A percentile compares a stretch with the other conserved stretches of the same genome.
Evolutionary conservation across 2,888 invertebrate genomes (phyloP).

Genomic region (Ophion slaviceki): DNA sequence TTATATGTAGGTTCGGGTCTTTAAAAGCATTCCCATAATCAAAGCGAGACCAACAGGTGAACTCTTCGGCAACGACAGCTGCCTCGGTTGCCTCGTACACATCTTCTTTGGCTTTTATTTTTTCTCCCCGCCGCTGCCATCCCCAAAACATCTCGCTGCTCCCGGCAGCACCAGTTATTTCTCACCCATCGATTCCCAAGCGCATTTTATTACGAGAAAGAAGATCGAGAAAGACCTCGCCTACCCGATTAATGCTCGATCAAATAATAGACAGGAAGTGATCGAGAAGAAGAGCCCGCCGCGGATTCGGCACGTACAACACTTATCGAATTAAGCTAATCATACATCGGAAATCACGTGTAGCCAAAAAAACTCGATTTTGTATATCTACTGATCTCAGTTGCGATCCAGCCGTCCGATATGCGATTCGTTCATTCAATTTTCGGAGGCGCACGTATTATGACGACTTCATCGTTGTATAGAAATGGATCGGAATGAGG

Average conservation of each 20-base stretch:
- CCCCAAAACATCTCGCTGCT: slow-evolving; percentile 26
- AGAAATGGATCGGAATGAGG: no score
- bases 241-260: slow-evolving; percentile 57
- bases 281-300: neutral
- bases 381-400: neutral
- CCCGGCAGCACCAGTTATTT: slow-evolving; percentile 45
- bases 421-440: no score
- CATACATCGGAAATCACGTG: slow-evolving; percentile 1
- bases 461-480: no score
- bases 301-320: neutral
- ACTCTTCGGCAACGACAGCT: slow-evolving; percentile 74
- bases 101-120: slow-evolving; percentile 26
- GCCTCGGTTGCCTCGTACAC: slow-evolving; percentile 63
- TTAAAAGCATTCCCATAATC: slow-evolving; percentile 77
- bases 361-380: neutral
- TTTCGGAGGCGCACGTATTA: no score
- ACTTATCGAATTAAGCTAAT: slow-evolving; percentile 51
- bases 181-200: slow-evolving; percentile 30
- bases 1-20: slow-evolving; percentile 53
- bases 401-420: slow-evolving; percentile 10
- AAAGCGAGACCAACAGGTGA: slow-evolving; percentile 80
- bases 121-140: slow-evolving; percentile 17
- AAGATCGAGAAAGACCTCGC: neutral
- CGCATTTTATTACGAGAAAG: slow-evolving; percentile 11
- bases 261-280: slow-evolving; percentile 14